Base-by-base conservation (phyloP, 2,797 vertebrate genomes). In the Sphaeramia orbicularis region DNA sequence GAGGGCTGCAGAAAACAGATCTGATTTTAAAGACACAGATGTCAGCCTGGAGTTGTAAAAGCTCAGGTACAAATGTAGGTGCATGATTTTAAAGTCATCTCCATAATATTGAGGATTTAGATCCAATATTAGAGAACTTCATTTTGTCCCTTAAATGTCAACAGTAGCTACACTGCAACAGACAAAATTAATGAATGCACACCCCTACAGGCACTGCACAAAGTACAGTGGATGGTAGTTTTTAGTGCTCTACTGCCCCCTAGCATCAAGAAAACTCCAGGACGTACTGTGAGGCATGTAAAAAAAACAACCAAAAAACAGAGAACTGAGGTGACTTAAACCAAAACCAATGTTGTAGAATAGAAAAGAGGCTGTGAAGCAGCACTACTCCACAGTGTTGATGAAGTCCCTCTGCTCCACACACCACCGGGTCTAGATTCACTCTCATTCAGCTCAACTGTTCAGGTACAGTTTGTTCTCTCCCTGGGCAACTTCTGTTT, bases 401-500 rank as follows among this genome's bases (percentile, higher is more conserved):
- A 11, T 54, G 19, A 13, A 40, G 18, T 47, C 50, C 57, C 37
- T 57, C 14, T 66, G 45, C 40, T 27, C 57, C 38, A n/a, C 27
- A 55, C 27, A 50, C 55, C 41, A 7, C 21, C 4, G 24, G 24
- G 4, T 27, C 2, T 24, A 27, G 24, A 24, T 27, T 6, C 24
- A 6, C 24, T 27, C 2, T 27, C 21, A 24, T 24, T 24, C 21
- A 24, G 21, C 24, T 24, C 24, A 27, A 27, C 65, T 6, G 40
- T 43, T 61, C 19, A 47, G 53, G 69, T 63, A 49, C 79, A 75
- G 55, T 3, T 4, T 42, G 53, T 63, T 78, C 72, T 72, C 50
- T 77, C 48, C 44, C 65, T 6, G 30, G 24, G 18, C 43, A 55
- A 36, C 51, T 56, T 94, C 91, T 98, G 97, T 83, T 99, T 96